phyloP scores from a whole-genome alignment of 2,888 invertebrate genomes.

The Neoaliturus tenellus region DNA sequence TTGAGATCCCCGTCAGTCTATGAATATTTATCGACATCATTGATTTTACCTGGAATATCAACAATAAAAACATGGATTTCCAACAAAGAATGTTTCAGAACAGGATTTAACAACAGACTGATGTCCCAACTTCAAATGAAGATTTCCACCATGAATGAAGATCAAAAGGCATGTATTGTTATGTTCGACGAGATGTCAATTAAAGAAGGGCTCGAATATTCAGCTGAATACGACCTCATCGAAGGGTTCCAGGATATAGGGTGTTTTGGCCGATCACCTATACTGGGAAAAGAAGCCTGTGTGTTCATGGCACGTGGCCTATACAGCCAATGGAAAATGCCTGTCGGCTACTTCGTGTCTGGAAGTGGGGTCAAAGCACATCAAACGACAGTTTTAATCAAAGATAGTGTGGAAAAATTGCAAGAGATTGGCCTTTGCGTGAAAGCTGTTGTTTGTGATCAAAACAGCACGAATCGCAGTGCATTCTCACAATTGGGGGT shows the following conservation, averaged over 20 bases:
- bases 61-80: slow-evolving; percentile 66
- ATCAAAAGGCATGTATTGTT: slow-evolving; percentile 64
- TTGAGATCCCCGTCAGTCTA: slow-evolving; percentile 68
- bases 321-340: slow-evolving; percentile 65
- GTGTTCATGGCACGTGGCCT: slow-evolving; percentile 62
- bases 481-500: slow-evolving; percentile 62
- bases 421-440: slow-evolving; percentile 61
- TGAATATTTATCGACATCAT: slow-evolving; percentile 62
- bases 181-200: slow-evolving; percentile 66
- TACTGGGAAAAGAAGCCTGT: not conserved
- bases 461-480: slow-evolving; percentile 61
- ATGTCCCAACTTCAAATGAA: slow-evolving; percentile 62
- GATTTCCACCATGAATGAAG: slow-evolving; percentile 64
- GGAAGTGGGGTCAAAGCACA: slow-evolving; percentile 53
- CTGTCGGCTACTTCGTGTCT: slow-evolving; percentile 64
- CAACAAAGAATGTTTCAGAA: slow-evolving; percentile 61
- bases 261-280: slow-evolving; percentile 50
- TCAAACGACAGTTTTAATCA: slow-evolving; percentile 57
- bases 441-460: slow-evolving; percentile 64
- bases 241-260: slow-evolving; percentile 66
- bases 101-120: slow-evolving; percentile 64
- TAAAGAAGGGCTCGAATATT: slow-evolving; percentile 63
- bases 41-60: slow-evolving; percentile 65
- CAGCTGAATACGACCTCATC: slow-evolving; percentile 62
- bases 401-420: slow-evolving; percentile 57